phyloP scores from a whole-genome alignment of 2,797 vertebrate genomes.

The Aselliscus stoliczkanus region DNA sequence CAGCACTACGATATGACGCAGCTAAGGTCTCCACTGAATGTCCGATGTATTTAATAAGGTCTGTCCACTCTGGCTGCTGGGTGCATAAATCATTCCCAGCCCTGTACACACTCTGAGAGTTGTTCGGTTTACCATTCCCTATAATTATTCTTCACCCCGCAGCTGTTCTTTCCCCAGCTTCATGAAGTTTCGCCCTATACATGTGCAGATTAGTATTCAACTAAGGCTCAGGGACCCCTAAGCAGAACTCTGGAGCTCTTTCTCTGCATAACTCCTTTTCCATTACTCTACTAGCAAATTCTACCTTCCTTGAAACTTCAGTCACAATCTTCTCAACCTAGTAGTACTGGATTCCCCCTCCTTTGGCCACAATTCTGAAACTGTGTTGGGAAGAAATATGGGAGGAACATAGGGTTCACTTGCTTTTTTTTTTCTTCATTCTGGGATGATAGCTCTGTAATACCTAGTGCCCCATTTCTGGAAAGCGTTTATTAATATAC shows the following conservation, averaged over 20 bases:
- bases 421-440: not conserved
- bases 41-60: not conserved
- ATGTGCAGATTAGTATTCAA: not conserved
- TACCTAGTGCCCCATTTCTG: not conserved
- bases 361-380: not conserved
- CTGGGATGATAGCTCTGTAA: not conserved
- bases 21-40: not conserved
- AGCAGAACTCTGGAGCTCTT: not conserved
- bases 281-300: not conserved
- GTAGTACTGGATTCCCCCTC: not conserved
- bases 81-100: not conserved
- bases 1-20: not conserved
- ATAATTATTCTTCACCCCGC: not conserved
- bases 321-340: not conserved
- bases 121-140: not conserved
- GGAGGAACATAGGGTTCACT: not conserved
- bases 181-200: not conserved
- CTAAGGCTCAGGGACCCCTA: not conserved
- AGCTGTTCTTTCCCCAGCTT: not conserved
- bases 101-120: not conserved
- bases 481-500: not conserved
- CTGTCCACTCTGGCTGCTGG: not conserved
- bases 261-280: not conserved
- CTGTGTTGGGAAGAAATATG: not conserved
- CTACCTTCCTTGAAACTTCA: not conserved